Conservation (phyloP, 2,797 vertebrate species). For the Schizopygopsis malacanthus region DNA sequence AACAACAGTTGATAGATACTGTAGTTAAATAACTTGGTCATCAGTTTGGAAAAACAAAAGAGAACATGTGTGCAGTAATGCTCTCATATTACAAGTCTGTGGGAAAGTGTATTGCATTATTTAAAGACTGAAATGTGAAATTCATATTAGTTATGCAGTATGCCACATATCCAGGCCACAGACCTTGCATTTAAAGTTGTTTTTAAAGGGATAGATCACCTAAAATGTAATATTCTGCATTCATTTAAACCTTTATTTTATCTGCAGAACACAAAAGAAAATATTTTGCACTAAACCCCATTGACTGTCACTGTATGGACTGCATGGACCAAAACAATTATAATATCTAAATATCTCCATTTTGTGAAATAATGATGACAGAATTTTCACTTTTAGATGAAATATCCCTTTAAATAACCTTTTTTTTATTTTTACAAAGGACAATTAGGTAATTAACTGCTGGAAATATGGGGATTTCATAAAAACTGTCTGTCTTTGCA, state of each 20-base stretch:
- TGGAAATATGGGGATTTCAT: neutral
- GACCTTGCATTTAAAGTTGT: neutral
- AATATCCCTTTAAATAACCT: neutral
- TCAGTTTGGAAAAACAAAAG: neutral
- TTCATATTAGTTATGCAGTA: neutral
- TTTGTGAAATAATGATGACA: neutral
- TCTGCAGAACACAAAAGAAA: neutral
- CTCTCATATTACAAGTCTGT: neutral
- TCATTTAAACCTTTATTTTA: neutral
- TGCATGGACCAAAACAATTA: neutral
- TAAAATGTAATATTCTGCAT: neutral
- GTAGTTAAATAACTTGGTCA: neutral
- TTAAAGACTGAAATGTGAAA: neutral
- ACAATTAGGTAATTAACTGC: neutral
- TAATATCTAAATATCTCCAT: neutral
- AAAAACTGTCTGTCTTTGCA: neutral
- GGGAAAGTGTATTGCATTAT: neutral
- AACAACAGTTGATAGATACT: neutral
- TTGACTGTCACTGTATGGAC: neutral
- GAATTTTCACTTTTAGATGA: neutral
- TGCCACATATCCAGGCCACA: neutral
- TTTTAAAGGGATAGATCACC: neutral
- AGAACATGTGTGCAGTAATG: neutral
- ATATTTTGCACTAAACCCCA: neutral
- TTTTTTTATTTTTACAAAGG: neutral